Evolutionary conservation across 2,113 vertebrate species (phyloP).

Genomic region (Brienomyrus brachyistius): DNA sequence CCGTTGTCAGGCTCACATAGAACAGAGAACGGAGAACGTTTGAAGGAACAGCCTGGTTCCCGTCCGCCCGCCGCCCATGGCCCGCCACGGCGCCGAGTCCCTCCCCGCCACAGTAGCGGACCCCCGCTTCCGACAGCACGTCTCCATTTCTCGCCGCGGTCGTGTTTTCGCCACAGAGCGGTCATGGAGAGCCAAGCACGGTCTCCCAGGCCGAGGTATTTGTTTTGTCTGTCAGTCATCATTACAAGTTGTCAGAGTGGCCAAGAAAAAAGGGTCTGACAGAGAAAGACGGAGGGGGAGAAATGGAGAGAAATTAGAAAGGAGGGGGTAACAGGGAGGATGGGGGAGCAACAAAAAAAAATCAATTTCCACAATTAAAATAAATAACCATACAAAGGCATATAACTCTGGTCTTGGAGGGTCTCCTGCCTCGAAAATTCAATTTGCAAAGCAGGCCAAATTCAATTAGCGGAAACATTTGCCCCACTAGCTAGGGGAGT

Average conservation of each 20-base stretch:
- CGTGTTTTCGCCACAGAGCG: background rate
- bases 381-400: constrained; percentile 41
- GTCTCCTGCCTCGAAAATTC: constrained; percentile 38
- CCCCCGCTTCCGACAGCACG: background rate
- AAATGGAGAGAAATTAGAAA: background rate
- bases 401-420: constrained; percentile 37
- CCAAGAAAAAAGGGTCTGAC: background rate
- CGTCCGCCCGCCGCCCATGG: background rate
- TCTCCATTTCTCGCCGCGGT: background rate
- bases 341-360: constrained; percentile 37
- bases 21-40: background rate
- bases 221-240: constrained; percentile 16
- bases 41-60: background rate
- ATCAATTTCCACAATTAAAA: constrained; percentile 48
- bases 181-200: background rate
- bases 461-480: constrained; percentile 48
- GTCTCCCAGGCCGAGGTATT: background rate
- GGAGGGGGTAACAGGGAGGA: background rate
- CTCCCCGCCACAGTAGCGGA: background rate
- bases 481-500: background rate
- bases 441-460: constrained; percentile 46
- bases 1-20: background rate
- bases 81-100: background rate
- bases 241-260: constrained; percentile 8
- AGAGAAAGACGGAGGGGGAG: background rate